Conservation (phyloP, 2,113 vertebrate genomes). For the Hypanus sabinus region DNA sequence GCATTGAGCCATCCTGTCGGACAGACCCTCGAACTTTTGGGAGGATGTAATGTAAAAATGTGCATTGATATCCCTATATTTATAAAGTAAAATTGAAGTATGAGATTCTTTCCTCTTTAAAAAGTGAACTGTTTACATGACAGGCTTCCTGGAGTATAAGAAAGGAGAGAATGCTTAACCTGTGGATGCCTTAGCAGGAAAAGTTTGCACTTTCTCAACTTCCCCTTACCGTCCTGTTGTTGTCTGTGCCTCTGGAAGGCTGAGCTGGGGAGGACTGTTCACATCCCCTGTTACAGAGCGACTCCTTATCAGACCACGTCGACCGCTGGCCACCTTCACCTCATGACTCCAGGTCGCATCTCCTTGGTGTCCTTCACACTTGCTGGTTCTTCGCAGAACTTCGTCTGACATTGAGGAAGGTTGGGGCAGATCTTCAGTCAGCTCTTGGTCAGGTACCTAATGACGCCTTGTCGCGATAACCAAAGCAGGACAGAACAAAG, state of each 20-base stretch:
- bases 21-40: not conserved
- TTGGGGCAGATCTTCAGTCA: not conserved
- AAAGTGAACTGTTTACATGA: not conserved
- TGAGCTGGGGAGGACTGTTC: not conserved
- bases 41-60: not conserved
- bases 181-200: not conserved
- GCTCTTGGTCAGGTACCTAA: not conserved
- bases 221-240: not conserved
- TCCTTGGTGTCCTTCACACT: too few species aligned
- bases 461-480: not conserved
- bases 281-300: not conserved
- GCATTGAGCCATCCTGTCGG: too few species aligned
- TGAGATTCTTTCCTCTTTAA: not conserved
- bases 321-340: not conserved
- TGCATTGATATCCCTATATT: constrained; percentile 8
- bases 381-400: not conserved
- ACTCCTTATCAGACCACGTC: not conserved
- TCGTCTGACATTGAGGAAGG: not conserved
- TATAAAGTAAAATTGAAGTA: constrained; percentile 20
- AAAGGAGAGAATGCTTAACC: not conserved
- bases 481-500: not conserved
- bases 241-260: not conserved
- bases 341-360: not conserved
- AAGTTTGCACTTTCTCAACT: not conserved
- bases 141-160: not conserved